These are phyloP conservation scores for Ladona fulva DNA, from an alignment of 1,140 invertebrate species.

Conservation along the genomic window DNA sequence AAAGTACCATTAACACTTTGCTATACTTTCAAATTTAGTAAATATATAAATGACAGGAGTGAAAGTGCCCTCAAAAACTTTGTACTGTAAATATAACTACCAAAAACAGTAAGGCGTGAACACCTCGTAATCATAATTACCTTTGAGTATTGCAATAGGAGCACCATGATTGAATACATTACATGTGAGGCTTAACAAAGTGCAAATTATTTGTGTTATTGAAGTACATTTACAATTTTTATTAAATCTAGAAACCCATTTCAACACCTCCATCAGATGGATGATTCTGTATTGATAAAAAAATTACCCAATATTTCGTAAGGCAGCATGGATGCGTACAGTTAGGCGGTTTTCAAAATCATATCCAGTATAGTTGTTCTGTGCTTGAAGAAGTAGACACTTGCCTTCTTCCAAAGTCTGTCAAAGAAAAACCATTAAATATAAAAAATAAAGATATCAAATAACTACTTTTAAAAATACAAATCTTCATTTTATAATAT, in stretches of 20 bases:
- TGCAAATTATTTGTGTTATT: neutral
- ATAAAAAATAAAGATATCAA: too few relatives aligned
- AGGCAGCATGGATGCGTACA: conserved; percentile 49
- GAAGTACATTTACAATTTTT: too few relatives aligned
- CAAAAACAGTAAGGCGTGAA: neutral
- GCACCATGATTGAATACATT: neutral
- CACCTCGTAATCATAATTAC: neutral
- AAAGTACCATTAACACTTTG: neutral
- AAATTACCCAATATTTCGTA: conserved; percentile 33
- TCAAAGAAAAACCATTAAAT: conserved; percentile 27
- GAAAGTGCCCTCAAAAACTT: conserved; percentile 5
- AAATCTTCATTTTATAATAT: too few relatives aligned
- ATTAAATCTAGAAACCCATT: too few relatives aligned
- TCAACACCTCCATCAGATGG: too few relatives aligned
- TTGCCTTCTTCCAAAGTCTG: conserved; percentile 46
- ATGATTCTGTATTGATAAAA: neutral
- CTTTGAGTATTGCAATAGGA: neutral
- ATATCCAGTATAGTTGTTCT: conserved; percentile 50
- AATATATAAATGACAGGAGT: neutral
- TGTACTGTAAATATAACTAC: neutral
- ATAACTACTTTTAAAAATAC: too few relatives aligned
- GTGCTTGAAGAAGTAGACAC: conserved; percentile 37
- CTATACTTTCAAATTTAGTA: neutral
- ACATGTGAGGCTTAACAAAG: neutral
- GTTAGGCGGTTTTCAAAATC: conserved; percentile 58